phyloP scores from a whole-genome alignment of 2,113 vertebrate species.

The Crocuta crocuta region DNA sequence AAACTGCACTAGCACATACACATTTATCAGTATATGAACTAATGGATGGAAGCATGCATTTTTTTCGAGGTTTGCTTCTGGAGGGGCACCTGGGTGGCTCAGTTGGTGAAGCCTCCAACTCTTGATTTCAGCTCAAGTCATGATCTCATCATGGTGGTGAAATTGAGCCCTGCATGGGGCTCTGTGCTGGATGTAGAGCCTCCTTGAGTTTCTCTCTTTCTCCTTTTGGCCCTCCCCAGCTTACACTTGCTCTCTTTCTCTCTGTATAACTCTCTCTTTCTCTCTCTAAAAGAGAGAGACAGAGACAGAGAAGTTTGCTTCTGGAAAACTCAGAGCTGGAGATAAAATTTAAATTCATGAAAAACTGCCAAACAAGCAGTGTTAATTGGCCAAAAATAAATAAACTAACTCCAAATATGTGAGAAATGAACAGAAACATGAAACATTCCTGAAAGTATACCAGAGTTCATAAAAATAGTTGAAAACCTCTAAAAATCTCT shows the following conservation, averaged over 20 bases:
- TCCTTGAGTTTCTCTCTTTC: no score
- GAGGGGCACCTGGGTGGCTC: no score
- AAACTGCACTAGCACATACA: neutral
- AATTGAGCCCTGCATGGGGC: no score
- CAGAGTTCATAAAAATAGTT: neutral
- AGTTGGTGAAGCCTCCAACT: no score
- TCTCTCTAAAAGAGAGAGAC: no score
- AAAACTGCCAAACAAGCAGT: neutral
- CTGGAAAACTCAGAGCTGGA: constrained; percentile 22
- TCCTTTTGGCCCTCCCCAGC: no score
- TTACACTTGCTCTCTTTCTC: no score
- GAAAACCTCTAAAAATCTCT: neutral
- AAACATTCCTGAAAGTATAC: neutral
- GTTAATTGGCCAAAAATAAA: constrained; percentile 45
- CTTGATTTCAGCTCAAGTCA: no score
- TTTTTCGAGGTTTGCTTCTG: neutral
- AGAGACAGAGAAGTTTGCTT: neutral
- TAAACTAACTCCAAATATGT: neutral
- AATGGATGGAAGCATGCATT: neutral
- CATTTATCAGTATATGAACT: neutral
- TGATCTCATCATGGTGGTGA: no score
- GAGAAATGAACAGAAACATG: constrained; percentile 48
- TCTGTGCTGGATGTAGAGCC: no score
- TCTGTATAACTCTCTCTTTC: no score
- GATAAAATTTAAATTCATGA: constrained; percentile 57